Conservation (phyloP, 2,888 invertebrate species). For the Liopterus haemorrhoidalis region DNA sequence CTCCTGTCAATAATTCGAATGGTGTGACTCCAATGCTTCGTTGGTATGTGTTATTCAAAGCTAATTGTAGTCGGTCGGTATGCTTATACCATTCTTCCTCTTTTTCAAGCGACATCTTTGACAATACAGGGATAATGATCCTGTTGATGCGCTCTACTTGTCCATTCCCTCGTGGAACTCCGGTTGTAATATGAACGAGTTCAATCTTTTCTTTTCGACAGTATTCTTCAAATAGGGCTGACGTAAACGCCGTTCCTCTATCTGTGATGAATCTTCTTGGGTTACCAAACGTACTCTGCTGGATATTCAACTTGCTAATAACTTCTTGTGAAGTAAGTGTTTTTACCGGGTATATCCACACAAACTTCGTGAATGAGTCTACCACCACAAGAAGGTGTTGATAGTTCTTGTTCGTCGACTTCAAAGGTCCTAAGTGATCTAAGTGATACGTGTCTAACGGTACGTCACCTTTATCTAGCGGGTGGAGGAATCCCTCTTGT, state of each 20-base stretch:
- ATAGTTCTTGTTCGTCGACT: slow-evolving; percentile 24
- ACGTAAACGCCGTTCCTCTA: too few species aligned
- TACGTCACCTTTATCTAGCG: slow-evolving; percentile 27
- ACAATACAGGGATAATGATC: slow-evolving; percentile 18
- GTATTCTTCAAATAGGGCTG: slow-evolving; percentile 13
- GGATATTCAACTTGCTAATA: slow-evolving; percentile 8
- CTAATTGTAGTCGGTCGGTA: slow-evolving; percentile 14
- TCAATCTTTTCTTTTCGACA: slow-evolving; percentile 16
- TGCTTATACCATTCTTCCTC: slow-evolving; percentile 19
- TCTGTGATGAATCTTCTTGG: slow-evolving; percentile 19
- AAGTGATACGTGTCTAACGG: slow-evolving; percentile 28
- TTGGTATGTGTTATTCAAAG: slow-evolving; percentile 13
- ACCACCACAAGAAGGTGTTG: slow-evolving; percentile 38
- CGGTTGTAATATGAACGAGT: slow-evolving; percentile 14
- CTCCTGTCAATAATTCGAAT: slow-evolving; percentile 22
- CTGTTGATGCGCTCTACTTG: slow-evolving; percentile 22
- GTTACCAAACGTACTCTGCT: slow-evolving; percentile 20
- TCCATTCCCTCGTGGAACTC: slow-evolving; percentile 20
- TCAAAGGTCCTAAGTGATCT: slow-evolving; percentile 29
- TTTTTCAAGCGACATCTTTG: slow-evolving; percentile 15
- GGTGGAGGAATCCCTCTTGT: slow-evolving; percentile 23
- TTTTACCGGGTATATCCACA: slow-evolving; percentile 38
- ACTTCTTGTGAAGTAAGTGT: slow-evolving; percentile 17
- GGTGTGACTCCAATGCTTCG: slow-evolving; percentile 20
- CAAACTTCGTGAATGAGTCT: slow-evolving; percentile 40